phyloP scores from a whole-genome alignment of 1,140 invertebrate species.

The Drosophila sp. region DNA sequence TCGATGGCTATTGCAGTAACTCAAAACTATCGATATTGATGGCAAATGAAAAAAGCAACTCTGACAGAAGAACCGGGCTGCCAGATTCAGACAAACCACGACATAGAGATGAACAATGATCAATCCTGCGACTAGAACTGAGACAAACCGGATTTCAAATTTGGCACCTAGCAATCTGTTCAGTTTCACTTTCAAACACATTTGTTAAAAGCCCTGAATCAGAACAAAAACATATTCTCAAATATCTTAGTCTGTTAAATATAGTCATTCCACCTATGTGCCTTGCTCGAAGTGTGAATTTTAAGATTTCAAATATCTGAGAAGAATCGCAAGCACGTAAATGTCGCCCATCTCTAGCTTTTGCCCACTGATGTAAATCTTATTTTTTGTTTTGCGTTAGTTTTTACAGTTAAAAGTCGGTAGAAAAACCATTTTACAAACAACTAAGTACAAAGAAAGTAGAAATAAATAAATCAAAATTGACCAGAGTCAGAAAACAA shows the following conservation, averaged over 20 bases:
- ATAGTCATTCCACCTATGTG: not conserved
- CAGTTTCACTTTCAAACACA: not conserved
- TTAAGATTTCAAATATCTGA: not conserved
- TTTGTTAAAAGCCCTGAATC: not conserved
- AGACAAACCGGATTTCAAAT: not conserved
- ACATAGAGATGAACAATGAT: not conserved
- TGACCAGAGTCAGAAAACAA: not conserved
- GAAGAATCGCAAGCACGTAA: not conserved
- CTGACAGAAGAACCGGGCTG: not conserved
- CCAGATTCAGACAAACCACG: not conserved
- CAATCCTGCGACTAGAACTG: not conserved
- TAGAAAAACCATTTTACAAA: constrained; percentile 3
- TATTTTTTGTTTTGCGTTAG: constrained; percentile 14
- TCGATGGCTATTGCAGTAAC: not conserved
- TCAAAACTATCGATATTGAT: not conserved
- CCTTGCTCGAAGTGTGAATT: not conserved
- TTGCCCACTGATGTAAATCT: constrained; percentile 4
- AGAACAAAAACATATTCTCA: not conserved
- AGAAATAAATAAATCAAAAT: not conserved
- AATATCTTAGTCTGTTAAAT: not conserved
- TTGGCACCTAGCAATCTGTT: not conserved
- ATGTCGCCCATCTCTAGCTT: constrained; percentile 10
- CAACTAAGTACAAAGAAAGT: not conserved
- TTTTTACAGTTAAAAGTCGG: constrained; percentile 3
- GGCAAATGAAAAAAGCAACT: not conserved